Evolutionary conservation across 2,113 vertebrate genomes (phyloP).

Genomic region (Megaceryle torquata): DNA sequence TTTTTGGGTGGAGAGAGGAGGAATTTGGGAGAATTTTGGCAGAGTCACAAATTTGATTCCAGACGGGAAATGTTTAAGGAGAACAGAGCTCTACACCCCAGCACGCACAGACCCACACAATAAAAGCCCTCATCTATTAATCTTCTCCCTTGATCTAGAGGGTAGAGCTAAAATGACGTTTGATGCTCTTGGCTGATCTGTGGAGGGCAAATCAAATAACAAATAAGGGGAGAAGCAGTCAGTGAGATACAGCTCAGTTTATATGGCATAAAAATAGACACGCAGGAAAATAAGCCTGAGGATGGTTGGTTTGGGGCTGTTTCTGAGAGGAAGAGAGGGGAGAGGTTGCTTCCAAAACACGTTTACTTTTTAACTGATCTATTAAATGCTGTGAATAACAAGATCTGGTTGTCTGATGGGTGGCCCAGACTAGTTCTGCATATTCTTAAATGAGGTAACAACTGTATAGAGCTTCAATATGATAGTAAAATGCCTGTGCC

Average conservation of each 20-base stretch:
- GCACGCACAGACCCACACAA: background rate
- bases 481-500: background rate
- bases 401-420: background rate
- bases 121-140: constrained; percentile 41
- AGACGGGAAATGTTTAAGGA: background rate
- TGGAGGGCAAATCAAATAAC: constrained; percentile 72
- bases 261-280: background rate
- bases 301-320: background rate
- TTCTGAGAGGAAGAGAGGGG: background rate
- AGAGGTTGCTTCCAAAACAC: background rate
- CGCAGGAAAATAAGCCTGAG: background rate
- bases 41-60: background rate
- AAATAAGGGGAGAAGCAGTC: constrained; percentile 41
- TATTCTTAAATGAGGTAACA: background rate
- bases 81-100: background rate
- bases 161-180: constrained; percentile 40
- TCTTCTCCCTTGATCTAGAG: constrained; percentile 48
- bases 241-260: background rate
- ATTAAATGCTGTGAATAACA: background rate
- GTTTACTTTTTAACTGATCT: background rate
- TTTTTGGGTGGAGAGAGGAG: background rate
- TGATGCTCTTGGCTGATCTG: constrained; percentile 55
- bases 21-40: background rate
- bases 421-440: background rate
- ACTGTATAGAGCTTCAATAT: background rate